phyloP scores from a whole-genome alignment of 2,797 vertebrate genomes.

The Clarias fuscus region DNA sequence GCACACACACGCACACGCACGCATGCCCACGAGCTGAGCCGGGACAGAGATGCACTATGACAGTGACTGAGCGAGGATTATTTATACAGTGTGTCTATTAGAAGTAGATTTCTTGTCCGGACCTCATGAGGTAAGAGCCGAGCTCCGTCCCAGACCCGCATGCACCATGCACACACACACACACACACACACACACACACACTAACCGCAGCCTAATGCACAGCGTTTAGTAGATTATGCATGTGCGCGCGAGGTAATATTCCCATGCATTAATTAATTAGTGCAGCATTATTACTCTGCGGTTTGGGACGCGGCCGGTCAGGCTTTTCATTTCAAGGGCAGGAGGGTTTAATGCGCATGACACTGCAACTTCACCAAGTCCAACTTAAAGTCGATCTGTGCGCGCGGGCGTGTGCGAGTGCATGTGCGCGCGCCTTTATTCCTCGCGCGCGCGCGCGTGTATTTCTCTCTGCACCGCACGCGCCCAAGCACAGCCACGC shows the following conservation, averaged over 20 bases:
- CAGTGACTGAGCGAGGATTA: slow-evolving; percentile 18
- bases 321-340: slow-evolving; percentile 10
- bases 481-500: neutral
- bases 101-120: neutral
- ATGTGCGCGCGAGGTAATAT: neutral
- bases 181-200: neutral
- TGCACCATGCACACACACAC: neutral
- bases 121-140: slow-evolving; percentile 49
- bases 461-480: neutral
- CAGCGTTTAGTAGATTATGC: neutral
- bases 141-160: slow-evolving; percentile 24
- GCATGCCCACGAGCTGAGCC: neutral
- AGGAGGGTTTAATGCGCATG: slow-evolving; percentile 34
- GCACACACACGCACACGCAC: neutral
- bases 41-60: slow-evolving; percentile 17
- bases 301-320: neutral
- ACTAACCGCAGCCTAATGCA: neutral
- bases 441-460: too few relatives aligned
- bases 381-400: slow-evolving; percentile 12
- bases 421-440: too few relatives aligned
- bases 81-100: neutral
- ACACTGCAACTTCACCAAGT: slow-evolving; percentile 49
- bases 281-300: neutral
- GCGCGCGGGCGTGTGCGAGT: neutral
- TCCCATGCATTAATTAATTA: neutral